These are phyloP conservation scores for Pitta sordida DNA, from an alignment of 2,113 vertebrate species.

Conservation along the genomic window DNA sequence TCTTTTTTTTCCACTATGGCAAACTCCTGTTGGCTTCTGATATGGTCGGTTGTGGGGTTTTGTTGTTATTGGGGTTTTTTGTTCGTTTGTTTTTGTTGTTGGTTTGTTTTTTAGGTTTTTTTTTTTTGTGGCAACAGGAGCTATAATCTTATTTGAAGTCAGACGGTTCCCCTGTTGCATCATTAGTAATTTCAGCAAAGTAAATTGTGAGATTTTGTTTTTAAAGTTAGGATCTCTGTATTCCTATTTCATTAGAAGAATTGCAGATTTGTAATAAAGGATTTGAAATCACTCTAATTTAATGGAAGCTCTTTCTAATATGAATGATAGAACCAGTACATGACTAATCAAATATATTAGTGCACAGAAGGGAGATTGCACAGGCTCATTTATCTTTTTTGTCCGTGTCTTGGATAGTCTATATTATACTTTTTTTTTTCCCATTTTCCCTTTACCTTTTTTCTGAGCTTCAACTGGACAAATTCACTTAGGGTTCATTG, in stretches of 20 bases:
- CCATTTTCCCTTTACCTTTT: background rate
- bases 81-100: background rate
- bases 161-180: background rate
- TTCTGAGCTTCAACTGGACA: background rate
- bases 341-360: conserved; percentile 50
- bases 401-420: background rate
- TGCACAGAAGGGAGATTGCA: conserved; percentile 19
- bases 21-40: background rate
- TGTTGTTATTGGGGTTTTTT: background rate
- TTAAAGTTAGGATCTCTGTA: conserved; percentile 19
- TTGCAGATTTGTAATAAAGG: conserved; percentile 26
- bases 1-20: background rate
- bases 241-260: conserved; percentile 42
- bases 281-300: conserved; percentile 52
- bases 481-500: conserved; percentile 52
- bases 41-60: background rate
- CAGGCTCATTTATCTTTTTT: conserved; percentile 38
- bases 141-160: background rate
- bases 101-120: background rate
- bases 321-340: conserved; percentile 19
- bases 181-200: conserved; percentile 6
- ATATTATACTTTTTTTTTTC: background rate
- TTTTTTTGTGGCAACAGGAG: background rate
- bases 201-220: conserved; percentile 14
- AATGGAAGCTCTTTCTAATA: conserved; percentile 37